These are phyloP conservation scores for Acrobasis repandana DNA, from an alignment of 2,888 invertebrate genomes.

Conservation along the genomic window DNA sequence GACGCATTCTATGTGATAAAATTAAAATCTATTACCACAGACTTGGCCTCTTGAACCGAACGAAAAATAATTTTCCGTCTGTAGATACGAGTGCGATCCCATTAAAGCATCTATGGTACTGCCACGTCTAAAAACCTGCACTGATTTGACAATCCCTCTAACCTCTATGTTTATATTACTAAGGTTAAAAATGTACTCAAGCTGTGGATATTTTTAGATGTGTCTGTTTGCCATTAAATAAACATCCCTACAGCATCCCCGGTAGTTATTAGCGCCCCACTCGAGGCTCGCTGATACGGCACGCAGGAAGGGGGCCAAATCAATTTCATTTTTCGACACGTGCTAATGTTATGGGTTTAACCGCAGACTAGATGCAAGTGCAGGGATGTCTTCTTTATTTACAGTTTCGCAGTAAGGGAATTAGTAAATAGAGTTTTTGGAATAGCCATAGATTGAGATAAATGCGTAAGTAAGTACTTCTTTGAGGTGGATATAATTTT, in stretches of 20 bases:
- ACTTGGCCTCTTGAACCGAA: constrained; percentile 7
- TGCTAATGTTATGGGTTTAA: constrained; percentile 71
- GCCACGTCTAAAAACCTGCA: constrained; percentile 3
- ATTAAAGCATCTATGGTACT: constrained; percentile 71
- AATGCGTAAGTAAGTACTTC: too few relatives aligned
- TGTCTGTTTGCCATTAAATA: constrained; percentile 74
- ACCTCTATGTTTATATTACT: not conserved
- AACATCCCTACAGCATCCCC: constrained; percentile 75
- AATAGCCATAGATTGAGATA: not conserved
- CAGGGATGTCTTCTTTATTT: constrained; percentile 2
- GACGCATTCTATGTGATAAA: not conserved
- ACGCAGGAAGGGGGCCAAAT: constrained; percentile 75
- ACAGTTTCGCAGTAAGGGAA: not conserved
- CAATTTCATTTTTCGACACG: constrained; percentile 82
- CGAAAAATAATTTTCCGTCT: constrained; percentile 49
- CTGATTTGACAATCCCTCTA: not conserved
- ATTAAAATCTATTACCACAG: constrained; percentile 20
- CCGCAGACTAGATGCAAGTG: constrained; percentile 39
- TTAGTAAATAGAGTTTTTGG: not conserved
- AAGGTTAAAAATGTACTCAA: not conserved
- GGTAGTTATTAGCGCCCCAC: constrained; percentile 80
- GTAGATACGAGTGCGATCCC: constrained; percentile 53
- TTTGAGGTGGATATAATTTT: too few relatives aligned
- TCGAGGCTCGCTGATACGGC: constrained; percentile 76
- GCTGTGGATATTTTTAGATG: constrained; percentile 1